These are phyloP conservation scores for Scaptomyza pallida DNA, from an alignment of 1,140 invertebrate genomes.

Conservation along the genomic window DNA sequence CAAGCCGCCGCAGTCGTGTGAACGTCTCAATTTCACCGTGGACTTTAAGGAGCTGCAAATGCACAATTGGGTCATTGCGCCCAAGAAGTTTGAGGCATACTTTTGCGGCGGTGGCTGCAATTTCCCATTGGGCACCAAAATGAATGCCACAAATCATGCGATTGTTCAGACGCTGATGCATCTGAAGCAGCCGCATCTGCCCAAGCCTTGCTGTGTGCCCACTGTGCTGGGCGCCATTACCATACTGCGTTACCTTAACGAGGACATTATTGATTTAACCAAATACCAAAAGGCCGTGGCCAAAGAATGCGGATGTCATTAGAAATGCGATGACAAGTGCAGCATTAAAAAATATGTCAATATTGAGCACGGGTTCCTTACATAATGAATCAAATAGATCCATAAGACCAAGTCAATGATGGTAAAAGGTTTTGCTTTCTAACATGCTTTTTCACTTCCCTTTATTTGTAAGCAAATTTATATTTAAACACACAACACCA, in stretches of 20 bases:
- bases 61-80: slow-evolving; percentile 81
- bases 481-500: too few relatives aligned
- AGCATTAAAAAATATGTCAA: too few relatives aligned
- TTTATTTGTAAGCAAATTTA: slow-evolving; percentile 11
- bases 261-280: slow-evolving; percentile 78
- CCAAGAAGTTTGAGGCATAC: slow-evolving; percentile 81
- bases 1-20: slow-evolving; percentile 66
- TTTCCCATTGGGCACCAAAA: slow-evolving; percentile 78
- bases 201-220: slow-evolving; percentile 80
- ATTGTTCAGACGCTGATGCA: slow-evolving; percentile 82
- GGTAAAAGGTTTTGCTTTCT: too few relatives aligned
- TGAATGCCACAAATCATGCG: slow-evolving; percentile 83
- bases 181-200: slow-evolving; percentile 74
- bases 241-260: slow-evolving; percentile 72
- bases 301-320: slow-evolving; percentile 78
- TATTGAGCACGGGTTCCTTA: too few relatives aligned
- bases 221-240: slow-evolving; percentile 75
- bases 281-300: slow-evolving; percentile 80
- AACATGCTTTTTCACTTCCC: too few relatives aligned
- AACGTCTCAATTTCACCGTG: slow-evolving; percentile 78
- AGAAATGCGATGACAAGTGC: slow-evolving; percentile 1
- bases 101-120: slow-evolving; percentile 81
- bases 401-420: too few relatives aligned
- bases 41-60: slow-evolving; percentile 79
- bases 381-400: too few relatives aligned